Base-by-base conservation (phyloP, 1,140 invertebrate species). In the Ganaspis sp. region DNA sequence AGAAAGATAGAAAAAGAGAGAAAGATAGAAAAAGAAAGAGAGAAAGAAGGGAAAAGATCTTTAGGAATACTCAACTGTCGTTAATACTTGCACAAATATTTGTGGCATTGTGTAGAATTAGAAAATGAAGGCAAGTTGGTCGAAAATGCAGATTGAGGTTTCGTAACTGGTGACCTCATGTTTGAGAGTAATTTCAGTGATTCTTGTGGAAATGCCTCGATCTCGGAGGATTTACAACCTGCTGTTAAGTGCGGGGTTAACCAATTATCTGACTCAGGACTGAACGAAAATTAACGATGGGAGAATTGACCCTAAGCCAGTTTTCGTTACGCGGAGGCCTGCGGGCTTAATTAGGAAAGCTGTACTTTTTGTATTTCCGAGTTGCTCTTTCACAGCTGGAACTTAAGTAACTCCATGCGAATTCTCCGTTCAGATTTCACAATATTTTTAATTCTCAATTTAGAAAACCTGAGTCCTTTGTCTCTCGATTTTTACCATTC, bases 281-380 rank as follows among this genome's bases (percentile, higher is more conserved):
- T 64, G 23, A 64, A 64, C 58, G 58, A 64, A 64, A 29, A 64
- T 64, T 64, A 64, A 64, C 58, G 58, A 64, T 64, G 58, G 58
- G 58, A 64, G 58, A 64, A 64, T 64, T 64, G 58, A 64, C 58
- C 58, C 58, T 58, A 64, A 34, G 58, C 58, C 23, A 64, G 11
- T 64, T 64, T 64, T 34, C 58, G 58, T 64, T 64, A 64, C 58
- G 58, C 58, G 29, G 58, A n/a, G 23, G 58, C 58, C 26, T 64
- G 58, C 58, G 26, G 23, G 58, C 23, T 29, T 64, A 64, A 64
- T 64, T 64, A 34, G 15, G 58, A 26, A 26, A 29, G 58, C 9
- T 29, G 23, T 26, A 64, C 23, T 64, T 64, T 64, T 64, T 64
- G 58, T 29, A 29, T 29, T 64, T 64, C 58, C 58, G 58, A 29